Base-by-base conservation (phyloP, 2,113 vertebrate genomes). In the Colaptes auratus region DNA sequence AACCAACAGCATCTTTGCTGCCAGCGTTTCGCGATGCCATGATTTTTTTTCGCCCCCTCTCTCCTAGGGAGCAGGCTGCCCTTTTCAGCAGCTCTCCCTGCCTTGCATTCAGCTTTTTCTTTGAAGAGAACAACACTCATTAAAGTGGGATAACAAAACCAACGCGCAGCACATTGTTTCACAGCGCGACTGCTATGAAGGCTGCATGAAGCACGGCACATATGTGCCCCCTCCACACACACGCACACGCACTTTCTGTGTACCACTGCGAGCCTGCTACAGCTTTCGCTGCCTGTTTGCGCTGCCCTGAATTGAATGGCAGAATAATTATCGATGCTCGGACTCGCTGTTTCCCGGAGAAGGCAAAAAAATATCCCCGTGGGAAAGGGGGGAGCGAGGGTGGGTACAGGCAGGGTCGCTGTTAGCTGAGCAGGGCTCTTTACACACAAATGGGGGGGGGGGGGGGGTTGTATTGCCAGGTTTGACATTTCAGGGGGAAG, bases 401-500 rank as follows among this genome's bases (percentile, higher is more conserved):
- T 81, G 63, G 18, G 73, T 77, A 59, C 6, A 48, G 16, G 17
- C 69, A 59, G 14, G 74, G 89, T 87, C 95, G 86, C 53, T 70
- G 71, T 69, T 79, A 55, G 67, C 78, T 81, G 6, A 60, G 20
- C 27, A 28, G 48, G 86, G 81, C 31, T 61, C 50, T 85, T 74
- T 72, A 73, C 73, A 67, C 60, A 70, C 46, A 82, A 91, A 96
- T 82, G 61, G 20, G 76, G 69, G 21, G 44, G 44, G 10, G 44
- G 44, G 44, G 6, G 90, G 91, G 46, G 91, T n/a, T n/a, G n/a
- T 74, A 93, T 69, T 83, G 86, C 63, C 79, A 70, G 84, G 89
- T 94, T 95, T 93, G 85, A 27, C 73, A 63, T 95, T 91, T 95
- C 73, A 87, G 84, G 76, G 69, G 48, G 36, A 14, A 23, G 19